Base-by-base conservation (phyloP, 2,797 vertebrate genomes). In the Chromis chromis region DNA sequence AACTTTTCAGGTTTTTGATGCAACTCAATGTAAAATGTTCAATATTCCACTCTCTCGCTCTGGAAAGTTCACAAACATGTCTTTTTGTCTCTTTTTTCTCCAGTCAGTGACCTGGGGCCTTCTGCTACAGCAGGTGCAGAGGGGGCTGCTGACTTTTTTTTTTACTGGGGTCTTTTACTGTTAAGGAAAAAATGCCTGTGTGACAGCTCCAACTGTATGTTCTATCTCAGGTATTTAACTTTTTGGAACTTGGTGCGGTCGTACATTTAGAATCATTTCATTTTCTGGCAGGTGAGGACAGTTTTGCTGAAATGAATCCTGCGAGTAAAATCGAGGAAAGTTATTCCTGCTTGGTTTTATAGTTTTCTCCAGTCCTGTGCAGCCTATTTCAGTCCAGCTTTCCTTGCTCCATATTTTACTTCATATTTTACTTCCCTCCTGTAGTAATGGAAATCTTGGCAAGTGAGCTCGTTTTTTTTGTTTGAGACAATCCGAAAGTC, bases 1-100 rank as follows among this genome's bases (percentile, higher is more conserved):
- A 93, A 93, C 86, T 92, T 92, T 91, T 83, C 72, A 86, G 88
- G 79, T 83, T 89, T 89, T 89, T 85, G 67, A 79, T 86, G 88
- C 83, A 83, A 72, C 86, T 84, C 76, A 49, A 61, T 77, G 86
- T 56, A 57, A 88, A 90, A 85, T 86, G 87, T 91, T 89, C 86
- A 86, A 91, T 89, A 86, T 85, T 81, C 65, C 70, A 31, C 77
- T 74, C 31, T 53, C 76, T 88, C 44, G 6, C 64, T 7, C 67
- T 64, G 54, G 56, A 82, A 90, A 89, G 87, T 89, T 91, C 81
- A 84, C 81, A 85, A 83, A 88, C 76, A 31, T 9, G 54, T 72
- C 56, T 85, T 79, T 72, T 81, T 61, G 77, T 70, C 59, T 88
- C 74, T 85, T 68, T 75, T 68, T 70, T 70, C 69, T 81, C 42